Percentiles rank a stretch among this genome's conserved stretches.
These are phyloP conservation scores for Andricus grossulariae DNA, from an alignment of 1,140 invertebrate species.

Conservation along the genomic window DNA sequence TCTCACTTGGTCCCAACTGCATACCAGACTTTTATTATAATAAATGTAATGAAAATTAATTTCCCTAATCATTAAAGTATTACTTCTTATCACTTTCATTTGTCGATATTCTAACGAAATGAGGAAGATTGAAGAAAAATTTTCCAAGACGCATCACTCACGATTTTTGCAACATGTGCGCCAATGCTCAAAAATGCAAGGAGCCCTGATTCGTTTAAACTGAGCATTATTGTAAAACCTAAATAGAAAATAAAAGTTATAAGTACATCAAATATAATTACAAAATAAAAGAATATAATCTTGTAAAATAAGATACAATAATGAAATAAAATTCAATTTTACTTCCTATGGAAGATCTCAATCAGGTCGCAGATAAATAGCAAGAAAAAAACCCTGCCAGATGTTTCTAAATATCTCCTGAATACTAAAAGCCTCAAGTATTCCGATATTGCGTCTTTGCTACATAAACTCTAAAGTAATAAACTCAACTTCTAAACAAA, in stretches of 20 bases:
- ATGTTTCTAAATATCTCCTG: background rate
- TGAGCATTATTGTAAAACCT: background rate
- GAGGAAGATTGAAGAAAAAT: background rate
- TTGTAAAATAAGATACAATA: too few relatives aligned
- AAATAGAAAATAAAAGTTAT: background rate
- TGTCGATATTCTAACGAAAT: conserved; percentile 10
- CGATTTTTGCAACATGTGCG: conserved; percentile 15
- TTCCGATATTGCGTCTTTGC: conserved; percentile 6
- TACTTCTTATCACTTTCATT: background rate
- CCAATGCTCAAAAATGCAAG: background rate
- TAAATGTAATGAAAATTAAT: background rate
- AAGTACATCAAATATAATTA: background rate
- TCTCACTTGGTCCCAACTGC: conserved; percentile 16
- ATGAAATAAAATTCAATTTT: background rate
- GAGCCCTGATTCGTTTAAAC: too few relatives aligned
- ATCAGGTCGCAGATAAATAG: background rate
- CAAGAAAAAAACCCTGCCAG: background rate
- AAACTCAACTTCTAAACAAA: conserved; percentile 17
- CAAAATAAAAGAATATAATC: background rate
- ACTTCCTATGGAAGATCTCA: conserved; percentile 26
- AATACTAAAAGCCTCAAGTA: background rate
- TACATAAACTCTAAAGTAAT: conserved; percentile 21
- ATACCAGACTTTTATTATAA: background rate
- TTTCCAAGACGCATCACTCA: background rate
- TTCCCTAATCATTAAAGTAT: conserved; percentile 15